Conservation (phyloP, 1,140 invertebrate species). For the Andricus grossulariae region DNA sequence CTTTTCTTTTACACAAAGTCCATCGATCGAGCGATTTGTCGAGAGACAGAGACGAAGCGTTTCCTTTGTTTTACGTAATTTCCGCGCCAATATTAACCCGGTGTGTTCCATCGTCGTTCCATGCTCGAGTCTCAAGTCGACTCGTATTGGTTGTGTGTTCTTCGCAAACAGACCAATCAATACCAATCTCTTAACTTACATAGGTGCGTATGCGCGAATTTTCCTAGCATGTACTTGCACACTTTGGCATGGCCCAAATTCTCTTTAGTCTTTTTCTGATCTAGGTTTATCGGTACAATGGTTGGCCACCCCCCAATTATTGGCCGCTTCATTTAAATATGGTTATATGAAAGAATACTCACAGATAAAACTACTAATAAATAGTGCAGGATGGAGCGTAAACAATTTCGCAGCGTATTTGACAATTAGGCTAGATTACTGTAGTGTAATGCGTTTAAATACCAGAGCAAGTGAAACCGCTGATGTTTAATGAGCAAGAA, state of each 20-base stretch:
- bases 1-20: slow-evolving; percentile 39
- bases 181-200: slow-evolving; percentile 71
- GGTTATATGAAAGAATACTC: too few species aligned
- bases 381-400: too few species aligned
- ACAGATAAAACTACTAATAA: too few species aligned
- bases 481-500: too few species aligned
- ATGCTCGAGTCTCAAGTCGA: slow-evolving; percentile 57
- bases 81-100: slow-evolving; percentile 73
- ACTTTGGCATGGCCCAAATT: neutral
- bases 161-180: slow-evolving; percentile 74
- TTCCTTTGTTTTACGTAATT: slow-evolving; percentile 75
- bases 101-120: slow-evolving; percentile 65
- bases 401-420: too few species aligned
- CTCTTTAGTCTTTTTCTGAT: too few species aligned
- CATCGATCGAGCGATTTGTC: slow-evolving; percentile 62
- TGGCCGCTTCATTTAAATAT: too few species aligned
- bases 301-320: too few species aligned
- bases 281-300: too few species aligned
- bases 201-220: slow-evolving; percentile 18
- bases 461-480: too few species aligned
- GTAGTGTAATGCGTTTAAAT: too few species aligned
- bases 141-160: slow-evolving; percentile 70
- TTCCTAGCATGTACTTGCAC: neutral
- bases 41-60: slow-evolving; percentile 62
- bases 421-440: too few species aligned